These are phyloP conservation scores for Anas bernieri DNA, from an alignment of 2,797 vertebrate species.

Conservation along the genomic window DNA sequence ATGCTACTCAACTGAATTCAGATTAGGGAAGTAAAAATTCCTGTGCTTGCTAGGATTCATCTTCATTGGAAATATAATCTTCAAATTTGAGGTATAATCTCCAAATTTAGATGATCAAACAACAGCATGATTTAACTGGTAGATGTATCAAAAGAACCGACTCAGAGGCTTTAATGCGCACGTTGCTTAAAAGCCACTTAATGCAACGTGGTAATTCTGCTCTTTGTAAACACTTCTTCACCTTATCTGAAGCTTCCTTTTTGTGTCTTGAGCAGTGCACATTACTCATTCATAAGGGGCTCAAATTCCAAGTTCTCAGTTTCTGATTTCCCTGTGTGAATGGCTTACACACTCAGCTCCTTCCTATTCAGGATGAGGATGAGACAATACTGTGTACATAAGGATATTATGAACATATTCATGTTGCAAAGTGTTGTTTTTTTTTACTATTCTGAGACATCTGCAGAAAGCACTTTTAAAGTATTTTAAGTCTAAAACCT, in stretches of 20 bases:
- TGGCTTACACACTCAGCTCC: background rate
- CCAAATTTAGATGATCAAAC: constrained; percentile 35
- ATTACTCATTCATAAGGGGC: background rate
- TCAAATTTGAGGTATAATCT: constrained; percentile 17
- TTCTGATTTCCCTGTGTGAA: background rate
- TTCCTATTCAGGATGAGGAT: background rate
- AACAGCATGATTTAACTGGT: background rate
- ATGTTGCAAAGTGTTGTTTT: background rate
- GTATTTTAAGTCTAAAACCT: background rate
- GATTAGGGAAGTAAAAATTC: background rate
- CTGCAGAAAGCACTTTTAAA: background rate
- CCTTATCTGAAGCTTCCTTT: background rate
- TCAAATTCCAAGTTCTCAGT: background rate
- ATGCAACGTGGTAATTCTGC: background rate
- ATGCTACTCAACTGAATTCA: constrained; percentile 37
- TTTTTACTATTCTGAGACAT: background rate
- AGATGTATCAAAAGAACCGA: background rate
- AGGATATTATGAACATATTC: background rate
- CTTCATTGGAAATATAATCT: background rate
- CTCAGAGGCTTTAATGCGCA: background rate
- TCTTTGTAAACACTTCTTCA: background rate
- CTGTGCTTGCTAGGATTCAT: constrained; percentile 7
- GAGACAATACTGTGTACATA: background rate
- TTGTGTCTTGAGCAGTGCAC: background rate
- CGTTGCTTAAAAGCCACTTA: background rate